Evolutionary conservation across 2,888 invertebrate species (phyloP).

Genomic region (Amphipoea oculea): DNA sequence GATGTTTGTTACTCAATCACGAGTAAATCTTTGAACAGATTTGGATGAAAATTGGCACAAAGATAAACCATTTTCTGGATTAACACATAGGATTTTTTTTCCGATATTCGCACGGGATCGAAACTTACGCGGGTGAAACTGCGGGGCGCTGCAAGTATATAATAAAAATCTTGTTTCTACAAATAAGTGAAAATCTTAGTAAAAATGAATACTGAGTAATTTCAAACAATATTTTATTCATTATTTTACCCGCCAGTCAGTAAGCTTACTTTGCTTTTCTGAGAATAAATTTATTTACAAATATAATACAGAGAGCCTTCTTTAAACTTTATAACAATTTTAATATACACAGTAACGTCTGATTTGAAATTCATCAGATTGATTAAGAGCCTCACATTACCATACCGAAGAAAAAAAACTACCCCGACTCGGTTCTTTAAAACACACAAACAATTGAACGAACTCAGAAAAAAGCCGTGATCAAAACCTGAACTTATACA

Average conservation of each 20-base stretch:
- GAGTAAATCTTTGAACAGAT: too few species aligned
- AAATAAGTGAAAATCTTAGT: not conserved
- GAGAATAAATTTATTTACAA: conserved; percentile 43
- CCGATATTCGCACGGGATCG: too few species aligned
- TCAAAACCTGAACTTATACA: conserved; percentile 88
- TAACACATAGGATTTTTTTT: too few species aligned
- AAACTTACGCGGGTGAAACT: too few species aligned
- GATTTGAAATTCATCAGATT: conserved; percentile 84
- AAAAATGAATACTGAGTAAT: conserved; percentile 16
- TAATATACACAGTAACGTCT: conserved; percentile 70
- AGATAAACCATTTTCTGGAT: too few species aligned
- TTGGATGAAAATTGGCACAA: too few species aligned
- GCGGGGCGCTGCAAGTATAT: too few species aligned
- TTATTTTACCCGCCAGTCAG: conserved; percentile 12
- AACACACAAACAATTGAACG: conserved; percentile 89
- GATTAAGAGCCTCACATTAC: conserved; percentile 84
- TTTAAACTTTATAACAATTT: conserved; percentile 60
- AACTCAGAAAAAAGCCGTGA: conserved; percentile 82
- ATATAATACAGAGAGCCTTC: conserved; percentile 42
- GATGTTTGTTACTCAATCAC: too few species aligned
- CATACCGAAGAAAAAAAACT: conserved; percentile 78
- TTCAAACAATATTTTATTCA: conserved; percentile 30
- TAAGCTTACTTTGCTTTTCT: conserved; percentile 26
- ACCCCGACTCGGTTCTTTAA: conserved; percentile 81
- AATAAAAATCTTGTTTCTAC: too few species aligned